Evolutionary conservation across 2,113 vertebrate species (phyloP), one percentile per base, ranked within the genome.

Genomic region (Ploceus nigricollis): DNA sequence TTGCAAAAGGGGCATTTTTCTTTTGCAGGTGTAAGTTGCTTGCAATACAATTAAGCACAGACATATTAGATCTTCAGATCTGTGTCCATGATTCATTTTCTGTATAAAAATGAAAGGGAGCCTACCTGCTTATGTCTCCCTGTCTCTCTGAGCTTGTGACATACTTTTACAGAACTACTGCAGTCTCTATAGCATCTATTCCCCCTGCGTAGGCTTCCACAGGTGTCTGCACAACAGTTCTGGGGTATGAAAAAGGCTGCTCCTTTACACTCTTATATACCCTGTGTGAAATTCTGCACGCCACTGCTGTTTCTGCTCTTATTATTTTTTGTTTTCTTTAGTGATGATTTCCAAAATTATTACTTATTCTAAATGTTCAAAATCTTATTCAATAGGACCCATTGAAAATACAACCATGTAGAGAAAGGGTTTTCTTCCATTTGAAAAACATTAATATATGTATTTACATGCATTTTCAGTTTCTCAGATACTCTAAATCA

Each of bases 1-100:
- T 92, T 87, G 90, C 84, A 91, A 86, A 87, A 82, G 66, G 63
- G 58, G 15, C 79, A 86, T 82, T 76, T 93, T 95, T 13, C 39
- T 80, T 94, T 86, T 86, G 82, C 87, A 88, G 66, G 42, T 96
- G 75, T 77, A 73, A 66, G 44, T 73, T 82, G 58, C 35, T 56
- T 47, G 50, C 75, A 83, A 63, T 61, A 63, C 42, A 83, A 51
- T 73, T 86, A 86, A 93, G 30, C 54, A 83, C 10, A 0, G 37
- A 72, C 40, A 11, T 73, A 50, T 63, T 84, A 82, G 54, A 53
- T 42, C 54, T 81, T 92, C 70, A 86, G 30, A 64, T 85, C 35
- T 75, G 28, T 47, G 25, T 21, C 56, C 9, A 3, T 73, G 66
- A 88, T 40, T 90, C 39, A 71, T 72, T 77, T 57, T 80, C 45